Evolutionary conservation across 2,113 vertebrate genomes (phyloP).

Genomic region (Dendrocopos noguchii): DNA sequence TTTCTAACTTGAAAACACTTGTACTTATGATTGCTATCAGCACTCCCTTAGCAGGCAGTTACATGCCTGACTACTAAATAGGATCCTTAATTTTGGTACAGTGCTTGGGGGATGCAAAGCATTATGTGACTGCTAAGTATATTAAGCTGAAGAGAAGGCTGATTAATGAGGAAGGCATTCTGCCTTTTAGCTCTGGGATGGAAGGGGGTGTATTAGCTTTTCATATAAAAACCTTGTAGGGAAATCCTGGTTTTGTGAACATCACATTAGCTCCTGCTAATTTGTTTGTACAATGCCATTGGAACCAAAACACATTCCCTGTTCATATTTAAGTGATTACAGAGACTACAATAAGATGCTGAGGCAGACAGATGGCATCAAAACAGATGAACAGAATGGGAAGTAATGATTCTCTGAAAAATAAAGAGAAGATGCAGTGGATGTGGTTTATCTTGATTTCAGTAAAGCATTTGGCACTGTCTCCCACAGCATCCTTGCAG

Average conservation of each 20-base stretch:
- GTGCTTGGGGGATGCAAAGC: neutral
- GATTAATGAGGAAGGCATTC: slow-evolving; percentile 5
- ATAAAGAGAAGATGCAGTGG: neutral
- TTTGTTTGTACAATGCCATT: neutral
- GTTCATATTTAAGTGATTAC: neutral
- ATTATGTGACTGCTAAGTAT: neutral
- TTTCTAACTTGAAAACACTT: neutral
- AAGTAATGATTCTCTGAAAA: neutral
- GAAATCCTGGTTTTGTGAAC: neutral
- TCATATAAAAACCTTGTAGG: neutral
- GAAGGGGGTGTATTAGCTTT: neutral
- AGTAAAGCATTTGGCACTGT: too few species aligned
- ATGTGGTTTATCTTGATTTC: too few species aligned
- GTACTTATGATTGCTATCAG: neutral
- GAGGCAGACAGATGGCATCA: neutral
- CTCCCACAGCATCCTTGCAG: too few species aligned
- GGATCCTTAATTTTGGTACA: neutral
- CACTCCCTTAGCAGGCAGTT: neutral
- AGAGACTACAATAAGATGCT: neutral
- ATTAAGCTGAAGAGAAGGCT: neutral
- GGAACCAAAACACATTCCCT: neutral
- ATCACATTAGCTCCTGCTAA: neutral
- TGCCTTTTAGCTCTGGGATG: neutral
- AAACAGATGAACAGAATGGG: neutral
- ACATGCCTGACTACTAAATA: neutral